Evolutionary conservation across 2,888 invertebrate genomes (phyloP), one percentile per base, ranked within the genome.

Genomic region (Papilio gigon): DNA sequence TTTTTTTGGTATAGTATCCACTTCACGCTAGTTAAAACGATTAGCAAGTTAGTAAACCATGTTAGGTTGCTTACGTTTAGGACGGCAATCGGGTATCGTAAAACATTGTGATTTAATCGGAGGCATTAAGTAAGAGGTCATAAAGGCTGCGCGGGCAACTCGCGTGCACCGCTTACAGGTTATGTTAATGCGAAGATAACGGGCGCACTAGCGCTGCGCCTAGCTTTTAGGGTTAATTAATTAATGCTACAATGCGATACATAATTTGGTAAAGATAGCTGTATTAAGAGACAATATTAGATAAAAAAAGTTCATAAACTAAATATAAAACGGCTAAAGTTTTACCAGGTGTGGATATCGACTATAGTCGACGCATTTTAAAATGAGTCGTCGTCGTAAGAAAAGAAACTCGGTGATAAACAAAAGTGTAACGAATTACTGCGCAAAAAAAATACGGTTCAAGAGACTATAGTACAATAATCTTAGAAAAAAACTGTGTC

Each of bases 61-160:
- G 12, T 25, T 25, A 47, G 50, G 50, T 50, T 12, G 22, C 47
- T 11, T 25, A 50, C 25, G 12, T 50, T 12, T 14, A 53, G 0
- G n/a, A 8, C 30, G 17, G 53, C 53, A 14, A 50, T 50, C 25
- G 27, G 8, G n/a, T 9, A 56, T 30, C 30, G 53, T 56, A 30
- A 56, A 56, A 30, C 53, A 56, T 56, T 30, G 30, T 60, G 60
- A 60, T 60, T 40, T 25, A 60, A 40, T 60, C 60, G 25, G 14
- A 12, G 40, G 37, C 25, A 60, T 60, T 60, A 60, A 60, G 20
- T 60, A 60, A 60, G 25, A 37, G 60, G 37, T 37, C n/a, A 25
- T 22, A 40, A 59, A 60, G 27, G n/a, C 30, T n/a, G 11, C 40
- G 25, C n/a, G 60, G 60, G 60, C 60, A 12, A 8, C 27, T 60